These are phyloP conservation scores for Zaprionus capensis DNA, from an alignment of 1,140 invertebrate species.

Conservation along the genomic window DNA sequence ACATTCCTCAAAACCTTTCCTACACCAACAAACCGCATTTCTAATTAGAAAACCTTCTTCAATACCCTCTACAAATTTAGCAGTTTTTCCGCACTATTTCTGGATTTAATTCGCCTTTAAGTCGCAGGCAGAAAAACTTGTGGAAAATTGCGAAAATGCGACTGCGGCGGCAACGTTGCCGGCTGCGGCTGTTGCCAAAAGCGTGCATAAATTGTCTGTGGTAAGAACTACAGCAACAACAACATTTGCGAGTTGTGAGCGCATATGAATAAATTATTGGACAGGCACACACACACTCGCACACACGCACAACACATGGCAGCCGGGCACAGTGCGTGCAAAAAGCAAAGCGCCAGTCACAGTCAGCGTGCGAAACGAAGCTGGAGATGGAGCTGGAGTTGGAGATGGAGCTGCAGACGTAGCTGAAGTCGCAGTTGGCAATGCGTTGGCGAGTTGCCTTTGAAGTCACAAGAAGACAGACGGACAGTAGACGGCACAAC, in stretches of 20 bases:
- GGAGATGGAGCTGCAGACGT: neutral
- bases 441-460: constrained; percentile 33
- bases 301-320: constrained; percentile 36
- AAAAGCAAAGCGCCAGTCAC: constrained; percentile 63
- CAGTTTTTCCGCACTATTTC: constrained; percentile 2
- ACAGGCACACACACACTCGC: constrained; percentile 25
- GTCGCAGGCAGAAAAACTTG: constrained; percentile 44
- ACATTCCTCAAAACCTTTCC: neutral
- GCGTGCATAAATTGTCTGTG: constrained; percentile 83
- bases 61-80: neutral
- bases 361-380: constrained; percentile 17
- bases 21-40: neutral
- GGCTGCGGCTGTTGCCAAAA: constrained; percentile 71
- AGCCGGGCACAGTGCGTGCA: constrained; percentile 59
- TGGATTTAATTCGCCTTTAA: constrained; percentile 39
- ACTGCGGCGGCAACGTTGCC: constrained; percentile 4
- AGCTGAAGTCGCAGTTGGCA: constrained; percentile 36
- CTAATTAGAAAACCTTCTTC: neutral
- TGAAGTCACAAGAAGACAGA: constrained; percentile 13
- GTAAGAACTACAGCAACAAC: constrained; percentile 50
- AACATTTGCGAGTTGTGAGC: constrained; percentile 80
- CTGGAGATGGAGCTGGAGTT: neutral
- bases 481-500: constrained; percentile 23
- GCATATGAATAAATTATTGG: constrained; percentile 83
- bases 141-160: constrained; percentile 42